These are phyloP conservation scores for Drosophila ironensis DNA, from an alignment of 1,140 invertebrate species.

Conservation along the genomic window DNA sequence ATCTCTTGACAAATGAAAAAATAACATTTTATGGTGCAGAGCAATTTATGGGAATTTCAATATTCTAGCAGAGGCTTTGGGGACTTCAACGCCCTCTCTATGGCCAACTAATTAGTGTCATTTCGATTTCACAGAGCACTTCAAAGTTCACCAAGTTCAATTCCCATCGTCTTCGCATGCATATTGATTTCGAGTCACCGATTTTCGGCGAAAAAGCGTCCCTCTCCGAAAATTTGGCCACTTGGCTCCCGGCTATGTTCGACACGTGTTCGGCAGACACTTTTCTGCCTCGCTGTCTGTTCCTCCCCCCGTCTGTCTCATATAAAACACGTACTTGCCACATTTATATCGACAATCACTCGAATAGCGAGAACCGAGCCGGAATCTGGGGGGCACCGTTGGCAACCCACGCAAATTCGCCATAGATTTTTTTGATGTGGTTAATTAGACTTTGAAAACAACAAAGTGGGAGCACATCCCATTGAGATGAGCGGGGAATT, in stretches of 20 bases:
- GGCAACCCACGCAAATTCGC: slow-evolving; percentile 59
- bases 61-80: slow-evolving; percentile 10
- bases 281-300: slow-evolving; percentile 1
- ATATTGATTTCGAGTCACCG: slow-evolving; percentile 34
- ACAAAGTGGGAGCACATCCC: slow-evolving; percentile 34
- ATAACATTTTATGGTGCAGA: slow-evolving; percentile 1
- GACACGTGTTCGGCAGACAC: slow-evolving; percentile 31
- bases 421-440: slow-evolving; percentile 74
- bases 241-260: slow-evolving; percentile 23
- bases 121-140: slow-evolving; percentile 24
- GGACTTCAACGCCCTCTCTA: slow-evolving; percentile 11
- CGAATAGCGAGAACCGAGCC: not conserved
- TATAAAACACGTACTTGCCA: slow-evolving; percentile 69
- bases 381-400: slow-evolving; percentile 3
- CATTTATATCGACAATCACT: slow-evolving; percentile 58
- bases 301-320: slow-evolving; percentile 1
- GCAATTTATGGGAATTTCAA: slow-evolving; percentile 30
- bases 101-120: slow-evolving; percentile 28
- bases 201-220: not conserved
- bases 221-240: not conserved
- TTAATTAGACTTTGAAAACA: slow-evolving; percentile 74
- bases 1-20: not conserved
- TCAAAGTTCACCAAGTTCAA: slow-evolving; percentile 38
- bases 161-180: slow-evolving; percentile 18
- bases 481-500: slow-evolving; percentile 59